Base-by-base conservation (phyloP, 2,888 invertebrate genomes). In the Pristionchus maxplancki region DNA sequence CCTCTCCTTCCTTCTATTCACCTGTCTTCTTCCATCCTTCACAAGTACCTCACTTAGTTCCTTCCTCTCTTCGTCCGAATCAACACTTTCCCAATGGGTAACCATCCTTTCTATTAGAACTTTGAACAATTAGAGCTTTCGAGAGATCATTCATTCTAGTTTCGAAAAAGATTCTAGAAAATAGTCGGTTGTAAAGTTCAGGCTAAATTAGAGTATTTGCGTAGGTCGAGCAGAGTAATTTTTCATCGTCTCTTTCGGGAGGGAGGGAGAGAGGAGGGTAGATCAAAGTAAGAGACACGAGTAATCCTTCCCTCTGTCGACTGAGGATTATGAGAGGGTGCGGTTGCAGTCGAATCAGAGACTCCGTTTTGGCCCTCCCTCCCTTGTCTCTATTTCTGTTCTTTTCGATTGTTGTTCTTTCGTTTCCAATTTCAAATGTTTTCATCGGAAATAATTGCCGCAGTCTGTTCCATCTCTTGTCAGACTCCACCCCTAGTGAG, bases 221-320 rank as follows among this genome's bases (percentile, higher is more conserved):
- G 44, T n/a, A 44, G 40, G 53, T 58, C 20, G 20, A 24, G 58
- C 24, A n/a, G 58, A 20, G 44, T 31, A 53, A 83, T 83, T 20
- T 34, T 83, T 53, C 82, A 83, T 83, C 34, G 11, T 83, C 13
- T 83, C 17, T 34, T 71, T 71, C 71, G 9, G 31, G 15, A 53
- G 53, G 34, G 37, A 37, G 58, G 24, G 84, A 40, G 37, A 85
- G 64, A 64, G 31, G 34, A 48, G 50, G 85, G 67, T 50, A 85
- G 67, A 85, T 78, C 78, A 78, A 44, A 78, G 78, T 48, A 48
- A 48, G 78, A 78, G 78, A 78, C 44, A 78, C 40, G 78, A 40
- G 78, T 78, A 78, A 78, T 78, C 78, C 78, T 40, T 78, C 40
- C 48, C 78, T 78, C n/a, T 34, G 40, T 78, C 78, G 24, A 78